A percentile compares a stretch with the other conserved stretches of the same genome.
These are phyloP conservation scores for Clupea harengus DNA, from an alignment of 2,113 vertebrate genomes.

Conservation along the genomic window DNA sequence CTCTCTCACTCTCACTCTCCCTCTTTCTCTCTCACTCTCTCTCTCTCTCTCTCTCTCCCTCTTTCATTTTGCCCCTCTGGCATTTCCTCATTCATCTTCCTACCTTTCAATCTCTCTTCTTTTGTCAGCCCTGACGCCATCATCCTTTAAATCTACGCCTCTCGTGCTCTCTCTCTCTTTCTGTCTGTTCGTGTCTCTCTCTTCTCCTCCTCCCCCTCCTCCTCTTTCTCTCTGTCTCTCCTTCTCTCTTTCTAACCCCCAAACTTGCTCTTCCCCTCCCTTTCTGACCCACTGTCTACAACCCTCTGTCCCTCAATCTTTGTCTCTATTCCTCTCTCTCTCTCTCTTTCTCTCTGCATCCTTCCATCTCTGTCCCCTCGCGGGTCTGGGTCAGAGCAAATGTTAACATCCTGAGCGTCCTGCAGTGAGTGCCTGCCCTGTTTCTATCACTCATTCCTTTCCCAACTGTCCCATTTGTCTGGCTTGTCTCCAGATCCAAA, in stretches of 20 bases:
- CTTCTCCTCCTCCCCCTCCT: background rate
- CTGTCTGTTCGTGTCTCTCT: background rate
- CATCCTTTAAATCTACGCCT: background rate
- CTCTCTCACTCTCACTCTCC: background rate
- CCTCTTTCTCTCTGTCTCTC: background rate
- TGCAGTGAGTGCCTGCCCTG: too few species aligned
- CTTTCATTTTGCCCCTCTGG: conserved; percentile 25
- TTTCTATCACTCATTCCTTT: too few species aligned
- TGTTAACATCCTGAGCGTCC: too few species aligned
- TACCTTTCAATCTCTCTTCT: background rate
- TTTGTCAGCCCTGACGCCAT: background rate
- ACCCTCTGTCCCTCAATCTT: background rate
- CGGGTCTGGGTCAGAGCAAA: too few species aligned
- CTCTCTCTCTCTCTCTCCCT: background rate
- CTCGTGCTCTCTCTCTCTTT: background rate
- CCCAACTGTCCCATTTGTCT: too few species aligned
- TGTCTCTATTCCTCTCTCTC: background rate
- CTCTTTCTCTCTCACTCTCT: background rate
- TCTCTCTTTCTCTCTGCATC: background rate
- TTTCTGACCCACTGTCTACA: too few species aligned
- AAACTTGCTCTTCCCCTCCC: background rate
- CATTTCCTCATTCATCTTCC: background rate
- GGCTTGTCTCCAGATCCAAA: too few species aligned
- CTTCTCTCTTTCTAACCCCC: background rate
- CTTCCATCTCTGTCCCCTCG: background rate